Conservation (phyloP, 2,113 vertebrate genomes). For the Elachura formosa region DNA sequence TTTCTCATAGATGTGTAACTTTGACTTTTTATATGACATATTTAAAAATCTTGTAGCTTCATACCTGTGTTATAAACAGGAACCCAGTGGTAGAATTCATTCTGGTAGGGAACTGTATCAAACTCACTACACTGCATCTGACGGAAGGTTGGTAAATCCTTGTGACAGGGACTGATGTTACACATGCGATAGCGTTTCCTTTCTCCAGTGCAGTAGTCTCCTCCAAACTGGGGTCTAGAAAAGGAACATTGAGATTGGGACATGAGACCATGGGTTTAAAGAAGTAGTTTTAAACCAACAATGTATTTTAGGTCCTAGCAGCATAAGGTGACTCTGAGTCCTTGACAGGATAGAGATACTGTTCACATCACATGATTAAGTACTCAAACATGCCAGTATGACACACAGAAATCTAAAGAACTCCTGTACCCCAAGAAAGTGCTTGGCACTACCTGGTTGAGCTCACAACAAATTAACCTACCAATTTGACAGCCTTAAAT, state of each 20-base stretch:
- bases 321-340: not conserved
- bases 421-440: not conserved
- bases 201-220: constrained; percentile 94
- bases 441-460: not conserved
- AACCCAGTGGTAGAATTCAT: constrained; percentile 89
- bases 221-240: constrained; percentile 90
- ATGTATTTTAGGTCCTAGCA: not conserved
- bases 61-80: constrained; percentile 82
- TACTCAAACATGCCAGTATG: not conserved
- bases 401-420: not conserved
- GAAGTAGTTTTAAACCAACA: not conserved
- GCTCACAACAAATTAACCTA: not conserved
- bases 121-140: constrained; percentile 99
- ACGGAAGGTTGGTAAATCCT: constrained; percentile 80
- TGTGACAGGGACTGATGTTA: constrained; percentile 80
- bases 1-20: not conserved
- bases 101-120: constrained; percentile 91
- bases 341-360: not conserved
- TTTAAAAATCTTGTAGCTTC: not conserved
- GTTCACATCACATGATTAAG: not conserved
- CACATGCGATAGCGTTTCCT: constrained; percentile 91
- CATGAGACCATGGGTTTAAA: not conserved
- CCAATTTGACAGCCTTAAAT: not conserved
- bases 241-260: not conserved
- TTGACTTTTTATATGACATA: not conserved